Conservation (phyloP, 2,113 vertebrate genomes). For the Nothoprocta perdicaria region DNA sequence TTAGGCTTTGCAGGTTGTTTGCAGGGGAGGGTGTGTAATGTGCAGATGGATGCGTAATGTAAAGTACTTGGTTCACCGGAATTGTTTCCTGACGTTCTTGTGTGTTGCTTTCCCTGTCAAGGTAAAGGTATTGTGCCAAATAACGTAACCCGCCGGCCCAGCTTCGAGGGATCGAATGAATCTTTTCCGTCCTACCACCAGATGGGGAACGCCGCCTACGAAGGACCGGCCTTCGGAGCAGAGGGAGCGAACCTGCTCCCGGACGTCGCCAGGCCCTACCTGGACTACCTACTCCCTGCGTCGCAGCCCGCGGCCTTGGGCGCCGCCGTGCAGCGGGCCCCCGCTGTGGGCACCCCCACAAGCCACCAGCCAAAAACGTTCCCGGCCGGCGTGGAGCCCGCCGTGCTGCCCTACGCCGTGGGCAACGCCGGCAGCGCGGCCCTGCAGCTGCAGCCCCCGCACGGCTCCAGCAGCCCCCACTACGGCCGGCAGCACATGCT, state of each 20-base stretch:
- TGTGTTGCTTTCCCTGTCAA: slow-evolving; percentile 59
- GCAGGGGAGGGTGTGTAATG: neutral
- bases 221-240: slow-evolving; percentile 84
- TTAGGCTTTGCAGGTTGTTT: neutral
- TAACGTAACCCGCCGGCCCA: slow-evolving; percentile 85
- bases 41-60: neutral
- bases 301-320: slow-evolving; percentile 83
- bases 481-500: slow-evolving; percentile 88
- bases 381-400: slow-evolving; percentile 82
- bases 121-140: slow-evolving; percentile 87
- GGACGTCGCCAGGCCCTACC: slow-evolving; percentile 86
- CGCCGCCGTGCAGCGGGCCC: slow-evolving; percentile 82
- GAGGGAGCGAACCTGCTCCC: slow-evolving; percentile 79
- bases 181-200: slow-evolving; percentile 89
- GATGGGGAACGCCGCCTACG: slow-evolving; percentile 84
- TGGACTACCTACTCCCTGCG: slow-evolving; percentile 89
- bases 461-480: slow-evolving; percentile 80
- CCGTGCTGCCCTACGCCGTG: slow-evolving; percentile 86
- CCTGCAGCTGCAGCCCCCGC: slow-evolving; percentile 82
- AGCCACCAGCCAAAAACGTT: slow-evolving; percentile 85
- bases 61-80: slow-evolving; percentile 3
- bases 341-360: slow-evolving; percentile 76
- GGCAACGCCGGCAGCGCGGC: slow-evolving; percentile 78
- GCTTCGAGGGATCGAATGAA: slow-evolving; percentile 87
- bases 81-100: slow-evolving; percentile 38